A percentile compares a stretch with the other conserved stretches of the same genome.
These are phyloP conservation scores for Ptilodon capucinus DNA, from an alignment of 2,888 invertebrate genomes.

Conservation along the genomic window DNA sequence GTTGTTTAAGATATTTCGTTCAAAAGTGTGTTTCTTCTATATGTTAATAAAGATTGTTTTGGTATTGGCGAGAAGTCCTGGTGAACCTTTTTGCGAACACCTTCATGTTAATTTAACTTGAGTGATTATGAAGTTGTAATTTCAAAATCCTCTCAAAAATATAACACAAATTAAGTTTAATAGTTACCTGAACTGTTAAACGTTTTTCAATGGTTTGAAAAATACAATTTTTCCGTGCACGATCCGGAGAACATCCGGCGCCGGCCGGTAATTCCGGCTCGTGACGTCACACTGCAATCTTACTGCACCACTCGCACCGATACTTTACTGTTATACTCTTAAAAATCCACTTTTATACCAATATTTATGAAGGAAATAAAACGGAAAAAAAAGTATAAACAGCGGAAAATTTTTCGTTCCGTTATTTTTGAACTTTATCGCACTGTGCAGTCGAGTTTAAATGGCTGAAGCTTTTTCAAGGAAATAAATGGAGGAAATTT, in stretches of 20 bases:
- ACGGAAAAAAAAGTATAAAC: neutral
- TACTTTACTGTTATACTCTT: conserved; percentile 23
- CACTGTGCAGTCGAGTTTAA: conserved; percentile 4
- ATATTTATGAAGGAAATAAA: conserved; percentile 26
- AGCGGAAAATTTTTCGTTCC: neutral
- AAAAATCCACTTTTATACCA: conserved; percentile 16
- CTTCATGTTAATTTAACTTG: too few species aligned
- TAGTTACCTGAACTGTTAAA: too few species aligned
- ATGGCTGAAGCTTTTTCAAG: conserved; percentile 13
- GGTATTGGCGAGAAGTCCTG: too few species aligned
- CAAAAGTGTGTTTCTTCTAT: too few species aligned
- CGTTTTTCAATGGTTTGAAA: neutral
- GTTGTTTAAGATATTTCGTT: too few species aligned
- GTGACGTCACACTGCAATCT: conserved; percentile 33
- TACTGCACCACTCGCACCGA: conserved; percentile 21
- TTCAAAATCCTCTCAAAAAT: too few species aligned
- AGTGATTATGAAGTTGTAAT: too few species aligned
- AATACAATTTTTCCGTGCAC: neutral
- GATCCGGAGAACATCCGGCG: neutral
- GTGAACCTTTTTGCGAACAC: too few species aligned
- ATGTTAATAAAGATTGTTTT: too few species aligned
- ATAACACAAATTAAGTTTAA: too few species aligned
- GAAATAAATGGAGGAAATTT: neutral
- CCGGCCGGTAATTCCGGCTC: neutral
- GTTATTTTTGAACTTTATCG: conserved; percentile 19